Conservation (phyloP, 2,888 invertebrate species). For the Eilema sororculum region DNA sequence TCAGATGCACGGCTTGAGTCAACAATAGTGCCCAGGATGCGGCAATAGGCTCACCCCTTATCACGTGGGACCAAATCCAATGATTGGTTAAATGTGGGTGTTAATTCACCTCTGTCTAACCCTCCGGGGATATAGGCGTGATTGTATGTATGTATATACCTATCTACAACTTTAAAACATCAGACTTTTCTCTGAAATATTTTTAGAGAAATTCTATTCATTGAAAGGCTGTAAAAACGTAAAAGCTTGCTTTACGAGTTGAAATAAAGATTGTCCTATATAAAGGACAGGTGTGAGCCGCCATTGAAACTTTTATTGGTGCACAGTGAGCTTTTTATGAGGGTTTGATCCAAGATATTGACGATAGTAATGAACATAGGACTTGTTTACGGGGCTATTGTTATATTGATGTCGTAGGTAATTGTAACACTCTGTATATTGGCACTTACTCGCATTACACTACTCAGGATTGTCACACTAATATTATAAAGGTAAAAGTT, state of each 20-base stretch:
- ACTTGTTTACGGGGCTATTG: conserved; percentile 12
- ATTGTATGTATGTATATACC: no score
- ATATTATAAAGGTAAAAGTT: no score
- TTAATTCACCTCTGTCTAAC: no score
- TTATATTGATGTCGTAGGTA: not conserved
- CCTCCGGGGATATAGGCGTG: no score
- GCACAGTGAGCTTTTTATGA: conserved; percentile 30
- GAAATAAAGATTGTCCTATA: conserved; percentile 34
- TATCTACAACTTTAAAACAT: not conserved
- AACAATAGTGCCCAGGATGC: no score
- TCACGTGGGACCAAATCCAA: no score
- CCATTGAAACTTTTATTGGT: conserved; percentile 34
- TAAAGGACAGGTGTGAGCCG: conserved; percentile 36
- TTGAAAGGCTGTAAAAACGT: conserved; percentile 32
- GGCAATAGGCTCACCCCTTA: no score
- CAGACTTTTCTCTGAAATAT: conserved; percentile 12
- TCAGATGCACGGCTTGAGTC: no score
- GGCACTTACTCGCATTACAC: not conserved
- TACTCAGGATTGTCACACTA: no score
- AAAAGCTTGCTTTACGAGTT: conserved; percentile 32
- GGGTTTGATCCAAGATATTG: conserved; percentile 18
- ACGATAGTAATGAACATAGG: not conserved
- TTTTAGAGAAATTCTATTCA: conserved; percentile 39
- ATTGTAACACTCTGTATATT: not conserved
- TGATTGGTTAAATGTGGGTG: no score